Evolutionary conservation across 2,797 vertebrate genomes (phyloP).

Genomic region (Epinephelus coioides): DNA sequence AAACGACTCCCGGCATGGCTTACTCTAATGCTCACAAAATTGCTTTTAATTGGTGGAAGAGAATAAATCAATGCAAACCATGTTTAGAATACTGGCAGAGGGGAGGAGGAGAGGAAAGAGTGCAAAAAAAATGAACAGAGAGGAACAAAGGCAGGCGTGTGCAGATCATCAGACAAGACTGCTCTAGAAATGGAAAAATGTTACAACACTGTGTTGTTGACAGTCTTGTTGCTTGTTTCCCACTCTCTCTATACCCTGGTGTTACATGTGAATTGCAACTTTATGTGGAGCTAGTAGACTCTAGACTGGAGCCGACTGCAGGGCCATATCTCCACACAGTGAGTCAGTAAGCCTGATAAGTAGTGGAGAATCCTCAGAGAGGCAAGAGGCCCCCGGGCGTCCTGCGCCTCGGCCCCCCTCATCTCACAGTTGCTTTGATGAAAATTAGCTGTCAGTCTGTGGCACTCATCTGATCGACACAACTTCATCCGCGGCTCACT

Average conservation of each 20-base stretch:
- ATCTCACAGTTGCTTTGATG: conserved; percentile 72
- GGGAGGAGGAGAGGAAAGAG: conserved; percentile 33
- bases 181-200: conserved; percentile 35
- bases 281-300: conserved; percentile 11
- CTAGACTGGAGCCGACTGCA: conserved; percentile 34
- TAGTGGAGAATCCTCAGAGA: conserved; percentile 56
- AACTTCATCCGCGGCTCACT: conserved; percentile 75
- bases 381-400: conserved; percentile 18
- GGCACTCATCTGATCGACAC: conserved; percentile 72
- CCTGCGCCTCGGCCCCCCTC: conserved; percentile 6
- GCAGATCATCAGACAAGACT: conserved; percentile 39
- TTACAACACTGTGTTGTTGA: conserved; percentile 2
- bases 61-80: conserved; percentile 81
- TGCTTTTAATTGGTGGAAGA: conserved; percentile 82
- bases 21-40: conserved; percentile 79
- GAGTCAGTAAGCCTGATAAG: conserved; percentile 54
- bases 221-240: no score
- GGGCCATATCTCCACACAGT: conserved; percentile 39
- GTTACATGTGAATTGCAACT: conserved; percentile 22
- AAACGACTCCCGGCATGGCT: conserved; percentile 68
- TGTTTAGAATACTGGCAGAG: conserved; percentile 61
- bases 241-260: conserved; percentile 1
- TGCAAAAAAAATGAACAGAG: conserved; percentile 2
- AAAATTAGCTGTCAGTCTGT: conserved; percentile 77
- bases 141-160: conserved; percentile 20